A percentile compares a stretch with the other conserved stretches of the same genome.
Evolutionary conservation across 2,797 vertebrate genomes (phyloP).

Genomic region (Acipenser transmontanus): DNA sequence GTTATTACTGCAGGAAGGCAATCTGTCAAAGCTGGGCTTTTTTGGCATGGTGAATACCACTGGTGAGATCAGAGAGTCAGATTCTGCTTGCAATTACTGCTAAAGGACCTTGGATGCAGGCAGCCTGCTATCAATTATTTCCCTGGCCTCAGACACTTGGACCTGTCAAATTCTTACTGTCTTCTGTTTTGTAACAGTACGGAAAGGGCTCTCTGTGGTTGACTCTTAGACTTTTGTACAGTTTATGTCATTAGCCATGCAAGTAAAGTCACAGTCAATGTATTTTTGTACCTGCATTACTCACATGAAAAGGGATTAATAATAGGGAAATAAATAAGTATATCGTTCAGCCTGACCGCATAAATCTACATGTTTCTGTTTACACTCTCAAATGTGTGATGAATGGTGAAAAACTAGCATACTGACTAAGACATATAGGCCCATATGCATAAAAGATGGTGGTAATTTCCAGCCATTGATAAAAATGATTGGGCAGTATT

Average conservation of each 20-base stretch:
- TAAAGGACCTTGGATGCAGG: conserved; percentile 84
- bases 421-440: background rate
- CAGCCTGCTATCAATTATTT: conserved; percentile 87
- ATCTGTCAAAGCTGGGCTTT: conserved; percentile 83
- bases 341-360: conserved; percentile 46
- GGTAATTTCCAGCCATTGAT: too few relatives aligned
- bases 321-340: conserved; percentile 30
- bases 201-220: conserved; percentile 71
- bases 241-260: conserved; percentile 75
- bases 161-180: conserved; percentile 84
- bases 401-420: conserved; percentile 24
- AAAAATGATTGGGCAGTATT: too few relatives aligned
- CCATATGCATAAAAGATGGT: too few relatives aligned
- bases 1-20: conserved; percentile 87
- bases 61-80: conserved; percentile 98
- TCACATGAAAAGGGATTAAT: conserved; percentile 37
- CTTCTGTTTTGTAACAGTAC: conserved; percentile 79
- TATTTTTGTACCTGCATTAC: conserved; percentile 35
- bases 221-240: conserved; percentile 68
- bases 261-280: conserved; percentile 71
- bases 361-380: conserved; percentile 51
- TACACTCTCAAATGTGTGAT: conserved; percentile 37
- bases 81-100: conserved; percentile 98
- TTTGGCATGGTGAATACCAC: conserved; percentile 91
- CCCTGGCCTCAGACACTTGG: conserved; percentile 77